Evolutionary conservation across 1,140 invertebrate genomes (phyloP).

Genomic region (Lordiphosa clarofinis): DNA sequence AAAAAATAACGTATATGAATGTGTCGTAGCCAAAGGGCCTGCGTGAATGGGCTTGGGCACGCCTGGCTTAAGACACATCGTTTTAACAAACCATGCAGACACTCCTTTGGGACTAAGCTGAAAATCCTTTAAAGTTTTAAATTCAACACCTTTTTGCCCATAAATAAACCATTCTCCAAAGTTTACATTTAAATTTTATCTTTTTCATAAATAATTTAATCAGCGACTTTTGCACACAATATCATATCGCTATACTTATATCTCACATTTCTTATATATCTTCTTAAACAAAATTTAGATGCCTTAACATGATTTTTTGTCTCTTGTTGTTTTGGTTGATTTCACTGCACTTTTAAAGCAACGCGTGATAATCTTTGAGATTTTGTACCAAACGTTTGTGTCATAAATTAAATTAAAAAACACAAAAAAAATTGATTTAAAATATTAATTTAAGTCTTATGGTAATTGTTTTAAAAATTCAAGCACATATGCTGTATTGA

Average conservation of each 20-base stretch:
- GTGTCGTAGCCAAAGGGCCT: no score
- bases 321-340: constrained; percentile 9
- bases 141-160: no score
- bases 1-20: no score
- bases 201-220: constrained; percentile 23
- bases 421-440: constrained; percentile 12
- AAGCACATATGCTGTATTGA: no score
- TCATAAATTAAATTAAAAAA: constrained; percentile 13
- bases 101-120: no score
- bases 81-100: no score
- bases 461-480: background rate
- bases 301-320: constrained; percentile 7
- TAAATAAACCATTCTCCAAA: no score
- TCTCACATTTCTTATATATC: constrained; percentile 8
- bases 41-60: no score
- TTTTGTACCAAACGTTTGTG: constrained; percentile 42
- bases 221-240: constrained; percentile 13
- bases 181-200: constrained; percentile 7
- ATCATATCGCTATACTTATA: constrained; percentile 23
- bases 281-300: constrained; percentile 16
- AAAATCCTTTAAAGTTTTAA: no score
- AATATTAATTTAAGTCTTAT: background rate
- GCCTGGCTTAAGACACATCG: no score
- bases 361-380: constrained; percentile 36
- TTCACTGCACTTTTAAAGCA: constrained; percentile 7